phyloP scores from a whole-genome alignment of 1,140 invertebrate genomes.

The Lepidurus apus region DNA sequence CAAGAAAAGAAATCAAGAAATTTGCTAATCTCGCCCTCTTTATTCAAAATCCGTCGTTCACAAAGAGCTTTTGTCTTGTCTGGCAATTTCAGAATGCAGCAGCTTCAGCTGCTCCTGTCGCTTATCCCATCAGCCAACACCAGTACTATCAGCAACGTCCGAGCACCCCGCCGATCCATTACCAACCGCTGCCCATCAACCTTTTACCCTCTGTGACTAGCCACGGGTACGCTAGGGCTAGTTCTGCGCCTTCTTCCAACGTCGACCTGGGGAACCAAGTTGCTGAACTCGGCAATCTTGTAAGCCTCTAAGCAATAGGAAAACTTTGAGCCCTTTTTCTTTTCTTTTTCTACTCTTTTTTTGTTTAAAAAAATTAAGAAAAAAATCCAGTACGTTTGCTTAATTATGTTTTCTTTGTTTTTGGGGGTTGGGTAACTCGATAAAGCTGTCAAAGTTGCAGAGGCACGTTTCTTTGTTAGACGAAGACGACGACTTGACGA shows the following conservation, averaged over 20 bases:
- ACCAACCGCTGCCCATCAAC: not conserved
- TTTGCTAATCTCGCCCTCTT: no score
- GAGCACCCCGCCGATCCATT: not conserved
- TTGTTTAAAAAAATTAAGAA: no score
- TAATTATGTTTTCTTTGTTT: not conserved
- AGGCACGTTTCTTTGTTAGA: not conserved
- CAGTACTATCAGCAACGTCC: not conserved
- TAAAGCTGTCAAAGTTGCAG: not conserved
- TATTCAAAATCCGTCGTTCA: no score
- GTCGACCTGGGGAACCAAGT: not conserved
- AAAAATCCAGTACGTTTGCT: no score
- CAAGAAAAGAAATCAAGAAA: no score
- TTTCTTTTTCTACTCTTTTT: no score
- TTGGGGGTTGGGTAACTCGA: not conserved
- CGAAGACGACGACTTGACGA: not conserved
- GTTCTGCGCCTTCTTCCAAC: not conserved
- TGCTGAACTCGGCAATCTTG: not conserved
- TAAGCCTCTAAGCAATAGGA: not conserved
- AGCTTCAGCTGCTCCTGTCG: no score
- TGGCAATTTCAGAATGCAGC: no score
- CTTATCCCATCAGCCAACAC: no score
- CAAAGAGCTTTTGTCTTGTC: no score
- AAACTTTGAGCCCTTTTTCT: no score
- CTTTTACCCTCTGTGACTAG: not conserved
- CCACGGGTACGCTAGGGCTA: not conserved